phyloP scores from a whole-genome alignment of 2,113 vertebrate species.

The Melospiza georgiana region DNA sequence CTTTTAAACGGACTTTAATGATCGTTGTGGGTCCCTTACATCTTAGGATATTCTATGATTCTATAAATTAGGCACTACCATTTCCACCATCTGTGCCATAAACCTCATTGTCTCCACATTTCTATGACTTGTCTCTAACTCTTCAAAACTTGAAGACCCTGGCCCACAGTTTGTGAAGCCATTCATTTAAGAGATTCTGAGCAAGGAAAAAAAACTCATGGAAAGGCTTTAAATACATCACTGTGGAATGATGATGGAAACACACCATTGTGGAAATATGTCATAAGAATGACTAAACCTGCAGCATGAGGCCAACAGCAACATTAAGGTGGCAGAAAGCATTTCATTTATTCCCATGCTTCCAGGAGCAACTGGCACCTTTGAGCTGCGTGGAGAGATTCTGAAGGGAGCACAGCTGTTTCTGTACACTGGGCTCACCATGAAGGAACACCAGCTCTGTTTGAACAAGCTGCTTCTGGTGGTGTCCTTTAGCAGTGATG shows the following conservation, averaged over 20 bases:
- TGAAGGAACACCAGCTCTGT: background rate
- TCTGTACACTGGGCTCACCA: background rate
- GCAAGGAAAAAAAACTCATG: background rate
- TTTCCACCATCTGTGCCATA: background rate
- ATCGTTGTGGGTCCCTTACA: background rate
- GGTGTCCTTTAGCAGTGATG: background rate
- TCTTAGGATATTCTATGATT: background rate
- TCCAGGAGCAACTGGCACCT: constrained; percentile 49
- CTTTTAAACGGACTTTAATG: background rate
- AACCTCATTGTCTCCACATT: background rate
- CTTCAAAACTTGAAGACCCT: background rate
- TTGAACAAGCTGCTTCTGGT: background rate
- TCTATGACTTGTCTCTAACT: background rate
- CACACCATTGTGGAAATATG: constrained; percentile 50
- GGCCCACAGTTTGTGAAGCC: background rate
- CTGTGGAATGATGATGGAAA: constrained; percentile 50
- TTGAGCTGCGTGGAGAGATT: background rate
- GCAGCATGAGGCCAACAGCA: constrained; percentile 46
- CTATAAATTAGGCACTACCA: background rate
- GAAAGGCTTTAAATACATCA: constrained; percentile 42
- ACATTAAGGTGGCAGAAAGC: constrained; percentile 59
- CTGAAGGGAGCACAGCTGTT: background rate
- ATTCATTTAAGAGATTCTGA: background rate
- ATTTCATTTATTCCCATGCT: constrained; percentile 33
- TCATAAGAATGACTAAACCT: constrained; percentile 61